Base-by-base conservation (phyloP, 2,888 invertebrate genomes). In the Anoplius nigerrimus region DNA sequence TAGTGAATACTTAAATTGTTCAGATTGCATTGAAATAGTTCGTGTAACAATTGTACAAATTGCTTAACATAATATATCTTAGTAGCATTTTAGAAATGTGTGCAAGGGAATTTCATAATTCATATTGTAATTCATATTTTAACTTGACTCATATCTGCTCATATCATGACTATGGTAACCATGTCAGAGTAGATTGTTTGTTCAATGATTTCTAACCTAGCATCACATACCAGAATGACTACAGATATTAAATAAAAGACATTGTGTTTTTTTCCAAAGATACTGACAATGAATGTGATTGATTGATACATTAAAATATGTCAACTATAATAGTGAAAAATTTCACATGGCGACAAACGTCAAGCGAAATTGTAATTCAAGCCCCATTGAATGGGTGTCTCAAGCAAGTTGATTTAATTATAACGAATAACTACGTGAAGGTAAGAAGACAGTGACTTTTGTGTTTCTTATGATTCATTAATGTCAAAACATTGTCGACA, bases 261-360 rank as follows among this genome's bases (percentile, higher is more conserved):
- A 6, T 2, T 13, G 11, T 11, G 34, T 6, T 34, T 34, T 13
- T 34, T 34, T 1, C 34, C 1, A 11, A 13, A 34, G 24, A 34
- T 34, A 34, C 4, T 34, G 11, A 5, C 34, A 34, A n/a, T n/a
- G n/a, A 5, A 34, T 34, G 34, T 34, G 11, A 34, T 11, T 34
- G 11, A 34, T 34, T 34, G 34, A 34, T 34, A 34, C 11, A 11
- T 8, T 2, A 18, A 42, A 83, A 78, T 69, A 94, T 95, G 94
- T 93, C 94, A n/a, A 74, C 72, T 43, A 92, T 95, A 75, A 78
- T 94, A 76, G 90, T 96, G 0, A 94, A 93, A 89, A 93, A 95
- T 89, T 94, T 91, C 82, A 91, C 91, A 45, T 96, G 96, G 96
- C 92, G 92, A 46, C 95, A 96, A 90, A 93, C 93, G 0, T 89